Percentiles rank a stretch among this genome's conserved stretches.
These are phyloP conservation scores for Venustaconcha ellipsiformis DNA, from an alignment of 1,140 invertebrate genomes.

Conservation along the genomic window DNA sequence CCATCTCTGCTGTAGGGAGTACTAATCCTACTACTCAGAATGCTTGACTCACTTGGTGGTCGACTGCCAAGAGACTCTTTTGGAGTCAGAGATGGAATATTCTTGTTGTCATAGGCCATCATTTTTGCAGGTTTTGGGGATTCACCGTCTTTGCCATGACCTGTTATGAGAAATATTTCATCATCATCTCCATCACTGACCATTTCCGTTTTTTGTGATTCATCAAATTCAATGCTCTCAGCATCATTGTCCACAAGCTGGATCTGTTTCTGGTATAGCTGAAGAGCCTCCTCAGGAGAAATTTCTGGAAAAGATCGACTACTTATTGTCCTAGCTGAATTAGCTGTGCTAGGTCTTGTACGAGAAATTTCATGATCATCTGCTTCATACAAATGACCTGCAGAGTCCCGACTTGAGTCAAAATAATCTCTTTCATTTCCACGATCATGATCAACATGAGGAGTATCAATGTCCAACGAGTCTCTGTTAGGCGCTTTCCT, in stretches of 20 bases:
- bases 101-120: constrained; percentile 39
- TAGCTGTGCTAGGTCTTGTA: constrained; percentile 48
- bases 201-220: constrained; percentile 24
- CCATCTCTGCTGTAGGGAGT: constrained; percentile 29
- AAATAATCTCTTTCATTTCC: constrained; percentile 1
- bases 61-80: neutral
- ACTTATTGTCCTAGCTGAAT: constrained; percentile 54
- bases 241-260: constrained; percentile 21
- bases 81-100: constrained; percentile 35
- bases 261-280: constrained; percentile 41
- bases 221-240: constrained; percentile 26
- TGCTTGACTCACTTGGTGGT: no score
- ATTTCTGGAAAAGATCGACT: constrained; percentile 59
- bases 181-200: constrained; percentile 41
- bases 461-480: constrained; percentile 35
- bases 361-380: constrained; percentile 10
- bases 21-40: constrained; percentile 11
- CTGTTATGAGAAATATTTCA: constrained; percentile 51
- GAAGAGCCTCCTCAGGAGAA: constrained; percentile 55
- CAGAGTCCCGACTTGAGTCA: constrained; percentile 6
- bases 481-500: constrained; percentile 30
- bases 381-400: constrained; percentile 6
- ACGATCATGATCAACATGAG: constrained; percentile 14
- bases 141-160: constrained; percentile 30
- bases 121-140: constrained; percentile 42